Percentiles rank a stretch among this genome's conserved stretches.
These are phyloP conservation scores for Pristionchus mayeri DNA, from an alignment of 2,888 invertebrate genomes.

Conservation along the genomic window DNA sequence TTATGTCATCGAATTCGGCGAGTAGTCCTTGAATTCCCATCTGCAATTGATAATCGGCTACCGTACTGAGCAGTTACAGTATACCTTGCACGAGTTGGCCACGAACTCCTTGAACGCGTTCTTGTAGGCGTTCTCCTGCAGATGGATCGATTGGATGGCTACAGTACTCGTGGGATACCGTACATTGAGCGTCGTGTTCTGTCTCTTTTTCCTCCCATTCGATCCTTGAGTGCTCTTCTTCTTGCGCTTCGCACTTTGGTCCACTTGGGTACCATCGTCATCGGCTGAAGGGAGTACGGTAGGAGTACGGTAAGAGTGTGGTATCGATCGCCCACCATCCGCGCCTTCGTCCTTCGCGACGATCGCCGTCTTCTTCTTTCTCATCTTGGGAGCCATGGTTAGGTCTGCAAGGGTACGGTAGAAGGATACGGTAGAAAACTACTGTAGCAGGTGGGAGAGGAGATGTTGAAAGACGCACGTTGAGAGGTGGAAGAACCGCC, in stretches of 20 bases:
- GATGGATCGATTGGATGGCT: neutral
- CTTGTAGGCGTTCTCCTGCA: conserved; percentile 33
- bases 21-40: conserved; percentile 55
- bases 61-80: neutral
- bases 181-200: neutral
- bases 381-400: neutral
- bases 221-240: neutral
- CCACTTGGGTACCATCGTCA: conserved; percentile 45
- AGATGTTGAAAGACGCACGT: too few relatives aligned
- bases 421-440: neutral
- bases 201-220: neutral
- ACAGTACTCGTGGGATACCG: neutral
- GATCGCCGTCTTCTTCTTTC: neutral
- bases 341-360: conserved; percentile 6
- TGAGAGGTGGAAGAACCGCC: neutral
- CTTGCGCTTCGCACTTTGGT: neutral
- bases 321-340: neutral
- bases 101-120: conserved; percentile 30
- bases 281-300: conserved; percentile 26
- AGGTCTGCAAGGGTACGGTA: neutral
- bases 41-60: conserved; percentile 12
- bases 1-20: conserved; percentile 54
- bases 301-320: neutral
- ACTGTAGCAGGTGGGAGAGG: too few relatives aligned
- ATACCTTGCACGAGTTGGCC: neutral